Evolutionary conservation across 1,140 invertebrate genomes (phyloP).

Genomic region (Sinonovacula constricta): DNA sequence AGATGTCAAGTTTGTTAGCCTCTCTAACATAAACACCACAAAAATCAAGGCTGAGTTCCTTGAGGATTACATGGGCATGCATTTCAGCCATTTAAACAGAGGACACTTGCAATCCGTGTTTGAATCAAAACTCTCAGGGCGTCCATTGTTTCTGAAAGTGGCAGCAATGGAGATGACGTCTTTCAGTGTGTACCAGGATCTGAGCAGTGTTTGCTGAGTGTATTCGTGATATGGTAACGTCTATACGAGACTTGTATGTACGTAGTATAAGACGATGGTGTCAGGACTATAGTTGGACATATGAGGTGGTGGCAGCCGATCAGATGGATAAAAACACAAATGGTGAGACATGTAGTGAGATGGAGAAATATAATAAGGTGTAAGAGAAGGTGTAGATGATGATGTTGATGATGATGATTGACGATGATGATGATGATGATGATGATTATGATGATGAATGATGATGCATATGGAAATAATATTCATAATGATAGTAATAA

Average conservation of each 20-base stretch:
- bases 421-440: too few species aligned
- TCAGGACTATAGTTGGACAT: slow-evolving; percentile 68
- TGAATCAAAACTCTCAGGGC: slow-evolving; percentile 57
- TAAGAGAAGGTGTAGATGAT: too few species aligned
- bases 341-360: too few species aligned
- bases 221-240: slow-evolving; percentile 59
- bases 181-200: slow-evolving; percentile 60
- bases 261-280: slow-evolving; percentile 70
- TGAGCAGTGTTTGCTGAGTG: slow-evolving; percentile 64
- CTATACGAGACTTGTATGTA: slow-evolving; percentile 68
- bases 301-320: slow-evolving; percentile 57
- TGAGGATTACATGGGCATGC: slow-evolving; percentile 57
- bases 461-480: too few species aligned
- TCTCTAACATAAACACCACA: slow-evolving; percentile 54
- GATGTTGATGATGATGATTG: too few species aligned
- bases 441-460: too few species aligned
- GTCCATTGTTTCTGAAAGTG: slow-evolving; percentile 66
- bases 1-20: slow-evolving; percentile 60
- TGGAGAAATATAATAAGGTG: too few species aligned
- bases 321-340: slow-evolving; percentile 53
- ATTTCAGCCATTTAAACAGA: slow-evolving; percentile 55
- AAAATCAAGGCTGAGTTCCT: slow-evolving; percentile 54
- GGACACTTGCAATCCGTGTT: slow-evolving; percentile 49
- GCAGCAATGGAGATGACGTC: slow-evolving; percentile 65
- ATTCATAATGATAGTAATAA: too few species aligned